phyloP scores from a whole-genome alignment of 1,140 invertebrate genomes.

The Ylistrum balloti region DNA sequence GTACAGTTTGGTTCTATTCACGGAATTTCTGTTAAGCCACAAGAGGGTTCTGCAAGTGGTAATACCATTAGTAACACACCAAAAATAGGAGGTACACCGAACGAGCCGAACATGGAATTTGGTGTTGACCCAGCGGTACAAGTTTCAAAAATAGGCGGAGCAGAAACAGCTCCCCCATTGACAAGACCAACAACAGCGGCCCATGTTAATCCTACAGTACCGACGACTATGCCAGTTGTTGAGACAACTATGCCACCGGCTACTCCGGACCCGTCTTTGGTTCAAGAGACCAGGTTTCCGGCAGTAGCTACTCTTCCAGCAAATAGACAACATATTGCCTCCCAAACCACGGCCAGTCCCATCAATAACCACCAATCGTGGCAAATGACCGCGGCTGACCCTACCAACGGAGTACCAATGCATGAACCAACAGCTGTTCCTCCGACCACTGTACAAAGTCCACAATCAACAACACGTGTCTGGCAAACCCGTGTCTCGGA shows the following conservation, averaged over 20 bases:
- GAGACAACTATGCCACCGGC: not conserved
- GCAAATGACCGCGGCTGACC: no score
- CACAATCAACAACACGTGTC: not conserved
- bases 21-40: not conserved
- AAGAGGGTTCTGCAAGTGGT: not conserved
- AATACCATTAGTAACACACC: not conserved
- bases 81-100: not conserved
- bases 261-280: not conserved
- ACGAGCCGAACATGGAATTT: not conserved
- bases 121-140: not conserved
- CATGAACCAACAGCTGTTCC: not conserved
- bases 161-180: not conserved
- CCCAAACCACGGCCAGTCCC: not conserved
- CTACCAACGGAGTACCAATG: not conserved
- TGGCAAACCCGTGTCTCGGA: not conserved
- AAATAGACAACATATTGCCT: not conserved
- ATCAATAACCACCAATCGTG: no score
- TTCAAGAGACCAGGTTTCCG: not conserved
- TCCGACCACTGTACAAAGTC: not conserved
- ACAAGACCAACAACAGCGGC: not conserved
- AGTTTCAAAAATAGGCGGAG: not conserved
- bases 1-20: not conserved
- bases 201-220: not conserved
- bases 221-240: not conserved
- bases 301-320: not conserved